phyloP scores from a whole-genome alignment of 2,888 invertebrate species.

The Thalpophila matura region DNA sequence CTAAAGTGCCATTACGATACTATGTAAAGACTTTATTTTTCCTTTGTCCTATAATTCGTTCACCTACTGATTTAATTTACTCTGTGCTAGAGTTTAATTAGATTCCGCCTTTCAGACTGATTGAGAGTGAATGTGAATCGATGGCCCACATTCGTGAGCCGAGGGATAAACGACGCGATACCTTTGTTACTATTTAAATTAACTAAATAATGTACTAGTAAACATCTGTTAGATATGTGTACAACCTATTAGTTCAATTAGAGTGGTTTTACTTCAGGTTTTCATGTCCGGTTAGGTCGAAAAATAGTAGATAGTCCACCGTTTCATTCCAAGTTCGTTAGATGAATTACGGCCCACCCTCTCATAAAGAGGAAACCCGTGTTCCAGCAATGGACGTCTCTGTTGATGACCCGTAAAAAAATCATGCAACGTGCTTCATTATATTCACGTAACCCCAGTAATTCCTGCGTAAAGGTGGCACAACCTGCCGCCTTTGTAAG shows the following conservation, averaged over 20 bases:
- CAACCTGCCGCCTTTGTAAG: constrained; percentile 42
- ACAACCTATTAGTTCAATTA: constrained; percentile 15
- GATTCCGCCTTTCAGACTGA: constrained; percentile 62
- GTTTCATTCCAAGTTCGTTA: too few relatives aligned
- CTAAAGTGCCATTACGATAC: too few relatives aligned
- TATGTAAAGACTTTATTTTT: too few relatives aligned
- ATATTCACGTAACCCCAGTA: constrained; percentile 23
- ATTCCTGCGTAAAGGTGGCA: constrained; percentile 35
- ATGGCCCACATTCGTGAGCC: constrained; percentile 55
- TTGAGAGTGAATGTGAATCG: constrained; percentile 60
- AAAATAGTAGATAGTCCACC: too few relatives aligned
- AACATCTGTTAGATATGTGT: constrained; percentile 1
- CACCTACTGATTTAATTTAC: constrained; percentile 31
- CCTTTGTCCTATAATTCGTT: neutral
- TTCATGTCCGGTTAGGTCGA: too few relatives aligned
- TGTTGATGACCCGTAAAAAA: constrained; percentile 14
- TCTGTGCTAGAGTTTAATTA: constrained; percentile 55
- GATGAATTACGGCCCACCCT: too few relatives aligned
- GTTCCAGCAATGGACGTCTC: neutral
- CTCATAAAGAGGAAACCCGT: too few relatives aligned
- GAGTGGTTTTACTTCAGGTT: neutral
- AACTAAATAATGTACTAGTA: constrained; percentile 21
- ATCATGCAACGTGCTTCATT: constrained; percentile 19
- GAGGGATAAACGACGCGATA: constrained; percentile 41
- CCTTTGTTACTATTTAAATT: constrained; percentile 51